phyloP scores from a whole-genome alignment of 2,113 vertebrate species.

The Odocoileus virginianus region DNA sequence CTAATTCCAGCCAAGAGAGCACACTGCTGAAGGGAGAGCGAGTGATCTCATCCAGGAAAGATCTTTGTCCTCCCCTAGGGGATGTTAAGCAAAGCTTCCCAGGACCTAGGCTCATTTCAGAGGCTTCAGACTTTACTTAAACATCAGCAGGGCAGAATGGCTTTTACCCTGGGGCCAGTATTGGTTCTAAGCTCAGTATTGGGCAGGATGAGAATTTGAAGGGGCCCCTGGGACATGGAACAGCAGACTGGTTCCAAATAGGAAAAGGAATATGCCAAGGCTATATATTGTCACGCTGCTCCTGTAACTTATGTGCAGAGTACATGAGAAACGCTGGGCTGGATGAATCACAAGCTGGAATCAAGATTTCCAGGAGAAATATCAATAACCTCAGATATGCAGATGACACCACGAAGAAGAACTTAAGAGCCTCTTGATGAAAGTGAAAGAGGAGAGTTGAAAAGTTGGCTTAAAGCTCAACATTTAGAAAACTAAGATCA shows the following conservation, averaged over 20 bases:
- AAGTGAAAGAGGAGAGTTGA: neutral
- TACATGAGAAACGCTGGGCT: neutral
- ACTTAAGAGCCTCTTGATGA: neutral
- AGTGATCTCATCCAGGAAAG: neutral
- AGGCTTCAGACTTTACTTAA: neutral
- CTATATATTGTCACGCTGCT: neutral
- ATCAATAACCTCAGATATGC: neutral
- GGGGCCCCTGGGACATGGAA: neutral
- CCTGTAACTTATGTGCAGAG: neutral
- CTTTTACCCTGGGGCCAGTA: neutral
- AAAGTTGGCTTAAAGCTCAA: neutral
- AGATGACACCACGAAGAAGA: neutral
- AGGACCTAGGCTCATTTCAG: neutral
- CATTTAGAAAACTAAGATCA: neutral
- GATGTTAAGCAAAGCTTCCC: neutral
- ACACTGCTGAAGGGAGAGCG: fast-evolving
- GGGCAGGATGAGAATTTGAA: neutral
- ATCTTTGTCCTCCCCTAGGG: neutral
- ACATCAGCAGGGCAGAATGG: neutral
- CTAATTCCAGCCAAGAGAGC: neutral
- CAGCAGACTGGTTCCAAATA: neutral
- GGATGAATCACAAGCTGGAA: neutral
- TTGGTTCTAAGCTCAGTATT: neutral
- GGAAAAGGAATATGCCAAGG: neutral
- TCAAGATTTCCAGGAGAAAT: neutral